Conservation (phyloP, 2,888 invertebrate genomes). For the Leptinotarsa tumamoca region DNA sequence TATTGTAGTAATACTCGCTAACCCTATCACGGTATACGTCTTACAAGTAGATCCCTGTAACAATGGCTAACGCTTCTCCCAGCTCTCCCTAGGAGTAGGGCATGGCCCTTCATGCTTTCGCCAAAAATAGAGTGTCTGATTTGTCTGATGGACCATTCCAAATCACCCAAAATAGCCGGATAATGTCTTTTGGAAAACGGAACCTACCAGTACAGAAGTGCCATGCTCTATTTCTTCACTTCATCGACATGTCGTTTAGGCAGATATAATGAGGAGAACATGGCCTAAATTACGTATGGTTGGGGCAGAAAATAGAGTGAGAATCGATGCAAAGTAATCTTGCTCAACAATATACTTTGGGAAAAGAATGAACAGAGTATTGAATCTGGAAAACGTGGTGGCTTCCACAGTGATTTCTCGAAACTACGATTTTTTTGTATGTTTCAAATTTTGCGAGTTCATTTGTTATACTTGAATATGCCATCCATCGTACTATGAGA, state of each 20-base stretch:
- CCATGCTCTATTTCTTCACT: conserved; percentile 61
- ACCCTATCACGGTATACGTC: neutral
- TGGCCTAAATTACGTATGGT: neutral
- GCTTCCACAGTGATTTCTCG: too few species aligned
- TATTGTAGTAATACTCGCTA: conserved; percentile 3
- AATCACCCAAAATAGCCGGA: conserved; percentile 51
- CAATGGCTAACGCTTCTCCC: conserved; percentile 46
- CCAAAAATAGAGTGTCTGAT: conserved; percentile 33
- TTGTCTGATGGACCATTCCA: conserved; percentile 55
- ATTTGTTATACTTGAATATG: too few species aligned
- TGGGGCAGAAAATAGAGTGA: too few species aligned
- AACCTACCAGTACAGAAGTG: conserved; percentile 65
- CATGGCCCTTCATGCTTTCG: conserved; percentile 67
- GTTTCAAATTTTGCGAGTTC: too few species aligned
- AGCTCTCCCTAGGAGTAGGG: conserved; percentile 57
- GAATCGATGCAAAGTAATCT: too few species aligned
- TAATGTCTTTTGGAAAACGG: conserved; percentile 59
- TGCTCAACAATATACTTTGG: too few species aligned
- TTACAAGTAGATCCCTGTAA: conserved; percentile 22
- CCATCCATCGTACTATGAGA: too few species aligned
- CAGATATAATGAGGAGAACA: conserved; percentile 9
- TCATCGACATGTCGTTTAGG: conserved; percentile 11
- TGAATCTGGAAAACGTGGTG: too few species aligned
- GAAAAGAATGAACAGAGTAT: too few species aligned
- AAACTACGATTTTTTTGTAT: too few species aligned